Base-by-base conservation (phyloP, 1,140 invertebrate species). In the Mya arenaria region DNA sequence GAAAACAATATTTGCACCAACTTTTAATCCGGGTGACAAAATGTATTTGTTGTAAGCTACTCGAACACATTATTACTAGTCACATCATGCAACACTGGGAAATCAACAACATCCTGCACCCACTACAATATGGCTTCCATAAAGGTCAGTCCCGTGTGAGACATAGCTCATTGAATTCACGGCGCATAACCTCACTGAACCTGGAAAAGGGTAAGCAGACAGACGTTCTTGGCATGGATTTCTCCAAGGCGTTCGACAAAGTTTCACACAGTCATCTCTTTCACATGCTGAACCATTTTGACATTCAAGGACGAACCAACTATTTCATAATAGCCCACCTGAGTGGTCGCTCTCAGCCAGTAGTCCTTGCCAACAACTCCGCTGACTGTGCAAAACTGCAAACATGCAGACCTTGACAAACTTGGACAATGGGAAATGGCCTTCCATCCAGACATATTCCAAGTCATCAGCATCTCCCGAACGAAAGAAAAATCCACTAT, bases 211-310 rank as follows among this genome's bases (percentile, higher is more conserved):
- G n/a, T n/a, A n/a, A 80, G 63, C 79, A 83, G 68, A 80, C 72
- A 44, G 81, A 85, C 44, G 34, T 55, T 25, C 23, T 82, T 0
- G 65, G 82, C 0, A 55, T 85, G 60, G 84, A 85, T 39, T 86
- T 83, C 41, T 39, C 58, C 0, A 86, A 86, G 41, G 83, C 79
- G 13, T 74, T 86, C 60, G 83, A 85, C 23, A 86, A 80, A n/a
- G 83, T 86, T n/a, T 30, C 36, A 19, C 85, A 86, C 32, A 68
- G 36, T 25, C 65, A 75, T 25, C 74, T 86, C 3, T 15, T 75
- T 15, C 63, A 75, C 37, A 84, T 81, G 65, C 48, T 81, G 1
- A 15, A 71, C 48, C 71, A 75, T 15, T 85, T 80, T 39, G 75
- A 77, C 0, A 81, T 84, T 23, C 8, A 58, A 37, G 82, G 77